Conservation (phyloP, 2,113 vertebrate species). For the Coptodon bakossiorum region DNA sequence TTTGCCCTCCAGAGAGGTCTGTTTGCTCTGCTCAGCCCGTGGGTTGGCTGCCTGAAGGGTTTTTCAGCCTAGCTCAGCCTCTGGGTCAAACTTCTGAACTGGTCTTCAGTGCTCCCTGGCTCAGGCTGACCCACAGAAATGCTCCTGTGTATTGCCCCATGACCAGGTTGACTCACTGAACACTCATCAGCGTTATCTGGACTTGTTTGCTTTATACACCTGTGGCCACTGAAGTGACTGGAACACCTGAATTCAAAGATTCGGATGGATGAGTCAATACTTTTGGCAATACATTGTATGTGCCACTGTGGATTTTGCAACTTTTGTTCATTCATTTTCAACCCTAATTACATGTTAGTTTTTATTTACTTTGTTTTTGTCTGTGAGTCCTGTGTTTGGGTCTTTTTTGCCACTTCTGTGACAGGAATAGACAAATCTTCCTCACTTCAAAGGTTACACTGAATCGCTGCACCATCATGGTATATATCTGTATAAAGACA, state of each 20-base stretch:
- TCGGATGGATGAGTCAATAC: not conserved
- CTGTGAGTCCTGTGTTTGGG: not conserved
- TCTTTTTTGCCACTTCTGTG: not conserved
- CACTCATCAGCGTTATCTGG: not conserved
- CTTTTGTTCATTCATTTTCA: not conserved
- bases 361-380: not conserved
- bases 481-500: not conserved
- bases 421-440: not conserved
- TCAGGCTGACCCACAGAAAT: not conserved
- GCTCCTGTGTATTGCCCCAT: not conserved
- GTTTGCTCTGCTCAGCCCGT: not conserved
- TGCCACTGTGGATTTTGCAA: not conserved
- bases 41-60: not conserved
- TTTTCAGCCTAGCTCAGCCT: not conserved
- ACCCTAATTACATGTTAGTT: not conserved
- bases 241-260: not conserved
- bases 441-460: not conserved
- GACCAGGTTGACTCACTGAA: not conserved
- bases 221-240: not conserved
- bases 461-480: not conserved
- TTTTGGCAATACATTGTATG: not conserved
- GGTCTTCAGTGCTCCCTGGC: not conserved
- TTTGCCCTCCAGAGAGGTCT: not conserved
- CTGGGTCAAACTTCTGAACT: not conserved
- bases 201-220: not conserved